Evolutionary conservation across 2,113 vertebrate species (phyloP).

Genomic region (Stigmatopora nigra): DNA sequence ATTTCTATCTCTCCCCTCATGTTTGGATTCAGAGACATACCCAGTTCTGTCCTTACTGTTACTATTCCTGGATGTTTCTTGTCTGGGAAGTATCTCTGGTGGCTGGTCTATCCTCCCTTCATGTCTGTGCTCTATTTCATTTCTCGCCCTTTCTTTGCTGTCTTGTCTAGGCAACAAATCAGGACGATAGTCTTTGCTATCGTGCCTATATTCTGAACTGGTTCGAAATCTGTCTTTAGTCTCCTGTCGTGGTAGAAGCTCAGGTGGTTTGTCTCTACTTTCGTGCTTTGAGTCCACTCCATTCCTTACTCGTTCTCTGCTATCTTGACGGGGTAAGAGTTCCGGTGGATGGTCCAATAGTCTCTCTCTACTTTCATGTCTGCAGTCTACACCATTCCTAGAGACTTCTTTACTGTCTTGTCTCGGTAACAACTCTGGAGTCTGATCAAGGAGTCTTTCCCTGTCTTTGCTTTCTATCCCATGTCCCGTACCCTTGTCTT

Average conservation of each 20-base stretch:
- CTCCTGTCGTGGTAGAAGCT: conserved; percentile 53
- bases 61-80: conserved; percentile 47
- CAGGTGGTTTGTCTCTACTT: conserved; percentile 49
- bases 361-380: conserved; percentile 57
- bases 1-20: conserved; percentile 51
- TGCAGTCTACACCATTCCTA: conserved; percentile 49
- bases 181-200: conserved; percentile 52
- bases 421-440: conserved; percentile 55
- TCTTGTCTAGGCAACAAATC: conserved; percentile 60
- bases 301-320: conserved; percentile 62
- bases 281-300: conserved; percentile 53
- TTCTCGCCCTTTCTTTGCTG: conserved; percentile 60
- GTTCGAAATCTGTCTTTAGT: conserved; percentile 54
- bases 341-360: conserved; percentile 55
- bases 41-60: conserved; percentile 45
- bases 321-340: conserved; percentile 58
- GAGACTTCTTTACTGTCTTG: conserved; percentile 61
- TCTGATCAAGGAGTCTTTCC: conserved; percentile 56
- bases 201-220: conserved; percentile 47
- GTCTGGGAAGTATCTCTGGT: conserved; percentile 54
- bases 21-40: conserved; percentile 37
- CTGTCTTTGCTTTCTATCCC: conserved; percentile 60
- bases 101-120: conserved; percentile 64
- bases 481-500: conserved; percentile 52
- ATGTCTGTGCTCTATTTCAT: conserved; percentile 54